Evolutionary conservation across 2,113 vertebrate species (phyloP), one percentile per base, ranked within the genome.

Genomic region (Epinephelus fuscoguttatus): DNA sequence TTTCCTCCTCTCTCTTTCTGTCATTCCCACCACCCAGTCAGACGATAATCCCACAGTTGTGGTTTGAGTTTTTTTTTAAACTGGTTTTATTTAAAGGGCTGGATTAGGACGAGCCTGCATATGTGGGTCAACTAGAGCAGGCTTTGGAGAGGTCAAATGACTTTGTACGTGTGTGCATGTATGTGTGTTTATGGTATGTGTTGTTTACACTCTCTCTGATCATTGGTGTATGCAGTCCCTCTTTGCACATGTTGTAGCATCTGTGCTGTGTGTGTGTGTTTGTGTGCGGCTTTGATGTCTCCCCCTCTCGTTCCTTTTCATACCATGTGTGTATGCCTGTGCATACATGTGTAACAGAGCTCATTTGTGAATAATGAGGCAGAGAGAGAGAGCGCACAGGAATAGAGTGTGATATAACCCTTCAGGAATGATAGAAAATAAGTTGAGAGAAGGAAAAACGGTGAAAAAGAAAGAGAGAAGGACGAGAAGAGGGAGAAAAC

Each of bases 321-420:
- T 47, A 55, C 27, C 0, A 4, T 70, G 79, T 66, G 55, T 70
- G 47, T 82, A 67, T 52, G 85, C 33, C 57, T 73, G 78, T 80
- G 64, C 78, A 62, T 81, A 84, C 62, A 78, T 70, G 80, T 78
- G 78, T 88, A 64, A 87, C 75, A 53, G 72, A 94, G 84, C 86
- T 90, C 78, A 85, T 92, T 91, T 89, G 89, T 89, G 91, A 90
- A 92, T 93, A 92, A 95, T 92, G 90, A 91, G 81, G 82, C 85
- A 72, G n/a, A 72, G 59, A 74, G 53, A 49, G 59, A 50, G 21
- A 45, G 42, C 30, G 66, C 21, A 52, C n/a, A 25, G 78, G 74
- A 70, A 50, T 37, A 56, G 62, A 77, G 67, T 62, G 75, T 80
- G 78, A 86, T 86, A 85, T 73, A 72, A 78, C 82, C 67, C 84